These are phyloP conservation scores for Pipa parva DNA, from an alignment of 2,113 vertebrate genomes.

Conservation along the genomic window DNA sequence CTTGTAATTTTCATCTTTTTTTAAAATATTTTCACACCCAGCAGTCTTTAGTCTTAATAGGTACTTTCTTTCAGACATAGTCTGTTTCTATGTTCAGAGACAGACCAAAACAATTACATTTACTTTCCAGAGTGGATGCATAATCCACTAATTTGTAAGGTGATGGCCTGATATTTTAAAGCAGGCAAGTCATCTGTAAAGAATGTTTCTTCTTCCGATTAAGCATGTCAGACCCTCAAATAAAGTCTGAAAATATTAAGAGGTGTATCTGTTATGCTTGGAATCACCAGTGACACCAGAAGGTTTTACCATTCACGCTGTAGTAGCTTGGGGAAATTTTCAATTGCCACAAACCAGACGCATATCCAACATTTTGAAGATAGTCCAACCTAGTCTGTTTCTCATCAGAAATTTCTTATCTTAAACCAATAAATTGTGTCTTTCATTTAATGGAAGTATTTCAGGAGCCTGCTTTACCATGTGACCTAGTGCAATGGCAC, in stretches of 20 bases:
- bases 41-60: neutral
- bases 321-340: neutral
- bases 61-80: neutral
- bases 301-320: neutral
- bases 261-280: neutral
- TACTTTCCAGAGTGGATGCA: constrained; percentile 10
- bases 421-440: too few species aligned
- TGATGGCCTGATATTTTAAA: constrained; percentile 4
- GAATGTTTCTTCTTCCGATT: constrained; percentile 2
- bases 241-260: constrained; percentile 6
- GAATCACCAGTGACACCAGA: neutral
- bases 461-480: too few species aligned
- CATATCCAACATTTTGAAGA: neutral
- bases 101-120: constrained; percentile 3
- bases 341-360: neutral
- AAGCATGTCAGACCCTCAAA: neutral
- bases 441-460: too few species aligned
- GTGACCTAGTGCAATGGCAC: too few species aligned
- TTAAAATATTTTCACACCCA: neutral
- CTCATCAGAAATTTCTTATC: neutral
- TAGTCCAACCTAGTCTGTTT: neutral
- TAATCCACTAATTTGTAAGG: constrained; percentile 4
- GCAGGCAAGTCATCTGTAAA: neutral
- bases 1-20: neutral
- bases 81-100: neutral